Conservation (phyloP, 2,888 invertebrate genomes). For the Reticulitermes lucifugus region DNA sequence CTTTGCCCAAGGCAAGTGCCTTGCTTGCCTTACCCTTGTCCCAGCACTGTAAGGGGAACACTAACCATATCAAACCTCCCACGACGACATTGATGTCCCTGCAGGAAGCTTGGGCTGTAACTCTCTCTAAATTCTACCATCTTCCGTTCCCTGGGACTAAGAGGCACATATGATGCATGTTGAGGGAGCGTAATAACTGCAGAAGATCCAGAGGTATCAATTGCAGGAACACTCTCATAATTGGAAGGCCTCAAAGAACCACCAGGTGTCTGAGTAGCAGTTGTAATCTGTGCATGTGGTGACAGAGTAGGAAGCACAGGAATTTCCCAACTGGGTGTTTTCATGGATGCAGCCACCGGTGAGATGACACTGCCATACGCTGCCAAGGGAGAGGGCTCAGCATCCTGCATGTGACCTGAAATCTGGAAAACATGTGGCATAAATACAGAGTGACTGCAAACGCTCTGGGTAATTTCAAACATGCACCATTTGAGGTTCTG, state of each 20-base stretch:
- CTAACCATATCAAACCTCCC: slow-evolving; percentile 4
- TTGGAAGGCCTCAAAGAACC: neutral
- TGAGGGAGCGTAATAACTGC: neutral
- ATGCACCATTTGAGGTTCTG: too few species aligned
- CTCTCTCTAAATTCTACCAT: slow-evolving; percentile 46
- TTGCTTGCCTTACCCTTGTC: too few species aligned
- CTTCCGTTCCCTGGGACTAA: slow-evolving; percentile 47
- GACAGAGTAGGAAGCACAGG: neutral
- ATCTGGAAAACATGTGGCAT: neutral
- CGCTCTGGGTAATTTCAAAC: too few species aligned
- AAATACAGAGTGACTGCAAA: too few species aligned
- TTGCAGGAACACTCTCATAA: neutral
- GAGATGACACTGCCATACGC: neutral
- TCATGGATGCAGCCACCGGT: neutral
- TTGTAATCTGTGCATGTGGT: neutral
- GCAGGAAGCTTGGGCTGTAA: slow-evolving; percentile 41
- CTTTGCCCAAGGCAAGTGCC: too few species aligned
- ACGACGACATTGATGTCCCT: neutral
- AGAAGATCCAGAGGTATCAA: neutral
- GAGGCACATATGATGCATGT: neutral
- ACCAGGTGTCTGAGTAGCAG: neutral
- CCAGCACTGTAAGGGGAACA: too few species aligned
- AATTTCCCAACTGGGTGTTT: neutral
- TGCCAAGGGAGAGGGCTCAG: too few species aligned
- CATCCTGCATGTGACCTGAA: neutral